These are phyloP conservation scores for Drosophila varians DNA, from an alignment of 1,140 invertebrate genomes.

Conservation along the genomic window DNA sequence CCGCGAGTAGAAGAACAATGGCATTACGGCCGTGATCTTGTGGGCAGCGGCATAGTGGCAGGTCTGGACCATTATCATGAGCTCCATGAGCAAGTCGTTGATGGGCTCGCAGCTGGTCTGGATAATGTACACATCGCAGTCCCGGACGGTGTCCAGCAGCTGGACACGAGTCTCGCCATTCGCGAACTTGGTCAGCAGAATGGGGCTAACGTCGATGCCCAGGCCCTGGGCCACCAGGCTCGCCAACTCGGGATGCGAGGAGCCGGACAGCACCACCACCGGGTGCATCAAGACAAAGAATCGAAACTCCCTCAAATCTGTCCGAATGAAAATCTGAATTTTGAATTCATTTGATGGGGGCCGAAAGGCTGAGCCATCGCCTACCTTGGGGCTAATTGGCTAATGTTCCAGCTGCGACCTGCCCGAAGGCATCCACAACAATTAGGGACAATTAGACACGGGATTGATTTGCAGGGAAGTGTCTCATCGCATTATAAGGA, in stretches of 20 bases:
- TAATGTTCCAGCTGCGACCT: constrained; percentile 15
- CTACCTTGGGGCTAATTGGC: constrained; percentile 18
- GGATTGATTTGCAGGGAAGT: constrained; percentile 17
- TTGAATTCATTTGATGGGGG: neutral
- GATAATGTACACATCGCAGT: constrained; percentile 18
- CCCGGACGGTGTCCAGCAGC: constrained; percentile 10
- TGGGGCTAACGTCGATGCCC: neutral
- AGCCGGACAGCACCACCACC: constrained; percentile 12
- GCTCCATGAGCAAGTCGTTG: constrained; percentile 34
- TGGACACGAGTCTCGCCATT: constrained; percentile 17
- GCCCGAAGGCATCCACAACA: constrained; percentile 11
- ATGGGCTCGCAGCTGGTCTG: constrained; percentile 13
- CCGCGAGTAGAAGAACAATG: constrained; percentile 19
- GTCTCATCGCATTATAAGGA: constrained; percentile 13
- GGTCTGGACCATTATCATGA: constrained; percentile 4
- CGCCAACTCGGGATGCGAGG: constrained; percentile 9
- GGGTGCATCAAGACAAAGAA: neutral
- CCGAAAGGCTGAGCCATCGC: neutral
- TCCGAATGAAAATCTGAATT: neutral
- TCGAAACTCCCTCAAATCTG: neutral
- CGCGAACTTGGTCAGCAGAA: constrained; percentile 3
- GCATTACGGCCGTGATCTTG: constrained; percentile 9
- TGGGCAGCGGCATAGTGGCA: neutral
- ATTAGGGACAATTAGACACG: constrained; percentile 46
- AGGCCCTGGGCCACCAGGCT: constrained; percentile 2